Conservation (phyloP, 2,113 vertebrate species). For the Microtus oregoni region DNA sequence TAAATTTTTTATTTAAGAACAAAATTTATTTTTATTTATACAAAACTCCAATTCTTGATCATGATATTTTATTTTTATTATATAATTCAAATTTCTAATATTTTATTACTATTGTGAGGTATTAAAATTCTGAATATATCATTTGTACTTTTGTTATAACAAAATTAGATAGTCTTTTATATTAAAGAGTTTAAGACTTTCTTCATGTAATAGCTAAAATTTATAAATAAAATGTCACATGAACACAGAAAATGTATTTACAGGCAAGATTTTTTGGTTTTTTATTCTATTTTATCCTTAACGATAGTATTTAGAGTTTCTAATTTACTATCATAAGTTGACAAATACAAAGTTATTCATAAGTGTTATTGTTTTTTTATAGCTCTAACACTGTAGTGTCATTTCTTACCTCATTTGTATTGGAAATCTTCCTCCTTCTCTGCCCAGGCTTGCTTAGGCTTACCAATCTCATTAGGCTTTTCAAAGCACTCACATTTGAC, state of each 20-base stretch:
- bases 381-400: background rate
- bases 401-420: background rate
- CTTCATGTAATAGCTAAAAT: background rate
- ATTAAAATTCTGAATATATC: background rate
- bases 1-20: background rate
- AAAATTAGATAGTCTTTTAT: background rate
- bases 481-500: background rate
- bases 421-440: background rate
- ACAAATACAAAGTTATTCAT: background rate
- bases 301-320: background rate
- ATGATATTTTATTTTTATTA: background rate
- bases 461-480: conserved; percentile 24
- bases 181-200: background rate
- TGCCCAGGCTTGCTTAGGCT: background rate
- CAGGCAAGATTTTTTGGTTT: background rate
- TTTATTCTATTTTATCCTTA: background rate
- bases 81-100: background rate
- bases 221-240: background rate
- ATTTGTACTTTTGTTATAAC: background rate
- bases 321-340: background rate
- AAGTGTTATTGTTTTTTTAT: conserved; percentile 1
- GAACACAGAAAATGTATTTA: background rate
- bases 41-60: background rate
- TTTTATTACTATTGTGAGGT: background rate
- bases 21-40: background rate